These are phyloP conservation scores for Mobula birostris DNA, from an alignment of 2,113 vertebrate species.

Conservation along the genomic window DNA sequence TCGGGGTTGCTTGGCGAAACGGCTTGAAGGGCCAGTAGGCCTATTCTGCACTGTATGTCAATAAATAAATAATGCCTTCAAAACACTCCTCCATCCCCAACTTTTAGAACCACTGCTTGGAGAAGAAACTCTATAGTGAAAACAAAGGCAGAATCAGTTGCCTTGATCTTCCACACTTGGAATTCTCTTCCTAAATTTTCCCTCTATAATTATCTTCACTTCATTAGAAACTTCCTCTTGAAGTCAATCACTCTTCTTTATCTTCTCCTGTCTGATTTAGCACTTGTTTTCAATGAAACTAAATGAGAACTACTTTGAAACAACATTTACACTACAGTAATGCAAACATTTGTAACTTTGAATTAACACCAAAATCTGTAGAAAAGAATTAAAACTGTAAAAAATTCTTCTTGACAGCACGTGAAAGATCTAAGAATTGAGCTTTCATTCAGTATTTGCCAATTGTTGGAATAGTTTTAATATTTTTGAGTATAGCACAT, in stretches of 20 bases:
- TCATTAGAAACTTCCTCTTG: neutral
- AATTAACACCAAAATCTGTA: neutral
- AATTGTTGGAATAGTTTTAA: neutral
- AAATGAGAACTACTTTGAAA: neutral
- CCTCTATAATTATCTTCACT: neutral
- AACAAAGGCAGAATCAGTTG: neutral
- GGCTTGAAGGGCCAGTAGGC: too few relatives aligned
- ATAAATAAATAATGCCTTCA: too few relatives aligned
- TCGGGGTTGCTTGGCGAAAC: too few relatives aligned
- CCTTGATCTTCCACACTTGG: neutral
- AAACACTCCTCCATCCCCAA: too few relatives aligned
- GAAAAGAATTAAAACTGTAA: neutral
- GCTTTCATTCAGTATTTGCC: neutral
- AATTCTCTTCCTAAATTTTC: neutral
- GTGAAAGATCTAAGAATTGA: neutral
- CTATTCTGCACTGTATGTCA: too few relatives aligned
- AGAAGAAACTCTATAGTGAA: too few relatives aligned
- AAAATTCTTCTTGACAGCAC: neutral
- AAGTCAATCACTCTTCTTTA: neutral
- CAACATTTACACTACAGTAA: neutral
- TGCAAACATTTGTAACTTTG: neutral
- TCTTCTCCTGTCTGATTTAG: neutral
- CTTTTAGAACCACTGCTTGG: too few relatives aligned
- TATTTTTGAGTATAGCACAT: neutral
- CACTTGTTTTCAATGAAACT: neutral